Evolutionary conservation across 1,140 invertebrate species (phyloP).

Genomic region (Brachionus calyciflorus): DNA sequence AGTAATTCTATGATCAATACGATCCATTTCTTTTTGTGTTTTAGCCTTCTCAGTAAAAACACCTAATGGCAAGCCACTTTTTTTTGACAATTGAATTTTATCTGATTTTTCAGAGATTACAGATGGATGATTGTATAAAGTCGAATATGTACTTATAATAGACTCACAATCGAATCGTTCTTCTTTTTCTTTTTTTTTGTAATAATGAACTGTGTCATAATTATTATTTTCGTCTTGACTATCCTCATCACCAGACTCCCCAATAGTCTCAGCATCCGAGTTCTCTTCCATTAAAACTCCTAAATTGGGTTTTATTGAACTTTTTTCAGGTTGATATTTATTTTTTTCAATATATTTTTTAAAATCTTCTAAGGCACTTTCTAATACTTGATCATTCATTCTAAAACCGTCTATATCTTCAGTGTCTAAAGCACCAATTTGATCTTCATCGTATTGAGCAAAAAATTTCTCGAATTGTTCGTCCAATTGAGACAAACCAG

Average conservation of each 20-base stretch:
- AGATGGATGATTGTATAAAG: slow-evolving; percentile 83
- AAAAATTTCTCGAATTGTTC: slow-evolving; percentile 82
- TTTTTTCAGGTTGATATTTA: slow-evolving; percentile 24
- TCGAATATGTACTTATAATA: slow-evolving; percentile 83
- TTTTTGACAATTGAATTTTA: slow-evolving; percentile 56
- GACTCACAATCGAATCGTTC: slow-evolving; percentile 90
- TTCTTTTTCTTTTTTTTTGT: slow-evolving; percentile 63
- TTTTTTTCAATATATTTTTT: slow-evolving; percentile 32
- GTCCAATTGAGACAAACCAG: slow-evolving; percentile 77
- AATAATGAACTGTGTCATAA: slow-evolving; percentile 63
- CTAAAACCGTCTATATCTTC: slow-evolving; percentile 80
- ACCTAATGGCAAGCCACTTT: slow-evolving; percentile 45
- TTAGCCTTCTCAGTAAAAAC: slow-evolving; percentile 45
- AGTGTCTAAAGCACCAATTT: slow-evolving; percentile 80
- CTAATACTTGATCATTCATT: slow-evolving; percentile 67
- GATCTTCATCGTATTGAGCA: slow-evolving; percentile 79
- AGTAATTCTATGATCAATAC: neutral
- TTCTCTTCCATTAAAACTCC: slow-evolving; percentile 17
- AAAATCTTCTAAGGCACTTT: slow-evolving; percentile 54
- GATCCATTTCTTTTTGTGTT: slow-evolving; percentile 55
- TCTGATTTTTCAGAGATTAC: slow-evolving; percentile 73
- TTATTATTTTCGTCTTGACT: slow-evolving; percentile 59
- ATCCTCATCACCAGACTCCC: slow-evolving; percentile 62
- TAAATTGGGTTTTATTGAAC: neutral
- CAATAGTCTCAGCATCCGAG: slow-evolving; percentile 10